Evolutionary conservation across 2,113 vertebrate genomes (phyloP).

Genomic region (Holacanthus passer): DNA sequence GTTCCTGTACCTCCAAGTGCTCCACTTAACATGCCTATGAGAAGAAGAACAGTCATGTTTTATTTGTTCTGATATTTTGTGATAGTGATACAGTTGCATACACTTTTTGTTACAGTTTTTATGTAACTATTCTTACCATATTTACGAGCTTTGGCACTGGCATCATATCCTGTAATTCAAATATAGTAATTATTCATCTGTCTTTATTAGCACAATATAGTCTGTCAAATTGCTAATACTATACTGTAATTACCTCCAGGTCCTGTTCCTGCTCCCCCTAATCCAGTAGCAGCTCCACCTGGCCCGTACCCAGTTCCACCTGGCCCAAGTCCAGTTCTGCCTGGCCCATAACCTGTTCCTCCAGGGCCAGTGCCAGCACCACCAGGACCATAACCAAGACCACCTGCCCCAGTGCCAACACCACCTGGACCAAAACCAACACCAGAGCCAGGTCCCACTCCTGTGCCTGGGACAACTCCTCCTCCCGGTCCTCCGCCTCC

Average conservation of each 20-base stretch:
- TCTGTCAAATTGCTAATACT: neutral
- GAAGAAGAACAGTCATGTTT: neutral
- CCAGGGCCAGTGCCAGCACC: conserved; percentile 51
- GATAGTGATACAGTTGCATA: neutral
- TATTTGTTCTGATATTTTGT: neutral
- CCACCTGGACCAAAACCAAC: conserved; percentile 49
- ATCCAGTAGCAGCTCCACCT: conserved; percentile 53
- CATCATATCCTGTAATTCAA: conserved; percentile 72
- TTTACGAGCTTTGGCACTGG: conserved; percentile 79
- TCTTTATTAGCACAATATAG: neutral
- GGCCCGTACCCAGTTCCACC: conserved; percentile 50
- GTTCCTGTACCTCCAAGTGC: conserved; percentile 59
- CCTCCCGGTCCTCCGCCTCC: conserved; percentile 13
- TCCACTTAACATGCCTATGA: conserved; percentile 71
- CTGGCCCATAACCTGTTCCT: conserved; percentile 43
- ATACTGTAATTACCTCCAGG: conserved; percentile 63
- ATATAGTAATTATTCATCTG: neutral
- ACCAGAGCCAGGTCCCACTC: conserved; percentile 34
- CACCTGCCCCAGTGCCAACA: conserved; percentile 51
- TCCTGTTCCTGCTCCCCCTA: conserved; percentile 60
- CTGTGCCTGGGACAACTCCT: conserved; percentile 17
- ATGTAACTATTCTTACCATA: conserved; percentile 70
- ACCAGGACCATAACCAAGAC: conserved; percentile 44
- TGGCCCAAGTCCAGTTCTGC: conserved; percentile 44
- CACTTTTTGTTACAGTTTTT: neutral